phyloP scores from a whole-genome alignment of 2,113 vertebrate genomes.

The Petaurus breviceps region DNA sequence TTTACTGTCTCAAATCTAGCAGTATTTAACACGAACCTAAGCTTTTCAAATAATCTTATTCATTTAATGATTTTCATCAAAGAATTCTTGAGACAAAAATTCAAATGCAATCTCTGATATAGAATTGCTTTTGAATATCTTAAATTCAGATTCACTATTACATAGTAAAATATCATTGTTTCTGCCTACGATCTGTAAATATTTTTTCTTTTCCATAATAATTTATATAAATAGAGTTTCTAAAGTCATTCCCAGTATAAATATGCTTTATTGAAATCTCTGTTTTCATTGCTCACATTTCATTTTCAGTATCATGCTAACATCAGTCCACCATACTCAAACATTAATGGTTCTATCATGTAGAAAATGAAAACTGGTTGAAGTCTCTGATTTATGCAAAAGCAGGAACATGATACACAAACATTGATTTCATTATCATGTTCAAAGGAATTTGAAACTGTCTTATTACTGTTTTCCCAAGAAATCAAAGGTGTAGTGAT shows the following conservation, averaged over 20 bases:
- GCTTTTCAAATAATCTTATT: background rate
- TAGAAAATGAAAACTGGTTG: constrained; percentile 57
- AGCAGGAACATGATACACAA: constrained; percentile 17
- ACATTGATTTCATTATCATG: constrained; percentile 59
- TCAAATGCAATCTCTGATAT: background rate
- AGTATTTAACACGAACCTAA: background rate
- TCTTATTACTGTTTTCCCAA: constrained; percentile 72
- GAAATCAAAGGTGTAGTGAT: constrained; percentile 73
- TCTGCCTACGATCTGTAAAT: background rate
- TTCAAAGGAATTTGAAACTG: constrained; percentile 67
- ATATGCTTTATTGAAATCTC: constrained; percentile 12
- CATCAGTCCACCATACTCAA: constrained; percentile 29
- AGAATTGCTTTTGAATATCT: background rate
- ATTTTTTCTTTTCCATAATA: background rate
- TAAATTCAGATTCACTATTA: background rate
- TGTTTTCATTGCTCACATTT: constrained; percentile 33
- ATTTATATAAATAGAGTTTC: background rate
- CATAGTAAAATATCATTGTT: background rate
- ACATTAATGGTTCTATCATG: constrained; percentile 52
- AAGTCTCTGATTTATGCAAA: constrained; percentile 68
- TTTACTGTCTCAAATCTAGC: background rate
- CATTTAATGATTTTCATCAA: background rate
- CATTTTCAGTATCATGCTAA: constrained; percentile 50
- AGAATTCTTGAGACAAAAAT: background rate
- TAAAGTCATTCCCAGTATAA: background rate